phyloP scores from a whole-genome alignment of 2,113 vertebrate genomes.

The Gulo gulo region DNA sequence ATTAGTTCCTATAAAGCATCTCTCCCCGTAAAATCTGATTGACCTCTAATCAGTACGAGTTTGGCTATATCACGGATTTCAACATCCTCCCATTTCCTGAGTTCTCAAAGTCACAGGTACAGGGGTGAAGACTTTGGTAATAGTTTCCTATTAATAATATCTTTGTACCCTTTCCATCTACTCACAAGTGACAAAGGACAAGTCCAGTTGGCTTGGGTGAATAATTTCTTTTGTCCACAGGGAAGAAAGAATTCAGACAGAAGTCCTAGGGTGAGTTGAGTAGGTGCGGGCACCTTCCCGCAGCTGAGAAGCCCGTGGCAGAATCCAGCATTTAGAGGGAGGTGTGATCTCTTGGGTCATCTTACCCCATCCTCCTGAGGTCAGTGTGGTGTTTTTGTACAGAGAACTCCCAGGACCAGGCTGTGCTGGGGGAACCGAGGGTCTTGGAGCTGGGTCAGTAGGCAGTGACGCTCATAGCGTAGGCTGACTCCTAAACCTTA shows the following conservation, averaged over 20 bases:
- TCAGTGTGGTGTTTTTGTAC: background rate
- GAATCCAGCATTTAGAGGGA: background rate
- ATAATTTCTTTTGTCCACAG: background rate
- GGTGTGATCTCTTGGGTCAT: background rate
- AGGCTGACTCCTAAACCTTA: background rate
- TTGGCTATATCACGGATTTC: background rate
- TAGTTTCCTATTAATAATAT: background rate
- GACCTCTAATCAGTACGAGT: background rate
- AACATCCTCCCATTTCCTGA: background rate
- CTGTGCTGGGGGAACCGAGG: background rate
- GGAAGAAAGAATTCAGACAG: background rate
- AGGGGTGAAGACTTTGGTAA: background rate
- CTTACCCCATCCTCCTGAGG: background rate
- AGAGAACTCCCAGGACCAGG: background rate
- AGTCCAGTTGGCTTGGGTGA: background rate
- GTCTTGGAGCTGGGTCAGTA: background rate
- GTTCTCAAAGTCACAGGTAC: background rate
- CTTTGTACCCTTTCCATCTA: background rate
- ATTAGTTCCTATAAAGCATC: background rate
- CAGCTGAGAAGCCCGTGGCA: background rate
- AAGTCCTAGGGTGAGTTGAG: background rate
- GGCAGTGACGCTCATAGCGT: background rate
- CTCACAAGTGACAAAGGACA: background rate
- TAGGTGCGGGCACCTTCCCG: background rate
- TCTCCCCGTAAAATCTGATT: background rate